Base-by-base conservation (phyloP, 2,888 invertebrate species). In the Cantharis flavilabris region DNA sequence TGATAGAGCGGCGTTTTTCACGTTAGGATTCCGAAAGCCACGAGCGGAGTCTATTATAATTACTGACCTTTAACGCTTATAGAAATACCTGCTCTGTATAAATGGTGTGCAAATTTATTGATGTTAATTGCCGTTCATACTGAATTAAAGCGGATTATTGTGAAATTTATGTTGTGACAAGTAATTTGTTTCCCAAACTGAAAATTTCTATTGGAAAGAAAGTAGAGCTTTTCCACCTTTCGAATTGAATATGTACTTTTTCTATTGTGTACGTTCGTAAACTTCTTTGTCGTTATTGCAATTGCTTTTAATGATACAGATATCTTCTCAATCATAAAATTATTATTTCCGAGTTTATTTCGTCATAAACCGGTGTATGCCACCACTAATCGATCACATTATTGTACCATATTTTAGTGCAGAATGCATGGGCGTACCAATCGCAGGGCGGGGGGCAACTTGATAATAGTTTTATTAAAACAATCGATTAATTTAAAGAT, bases 1-100 rank as follows among this genome's bases (percentile, higher is more conserved):
- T 85, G 83, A 85, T 84, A 85, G 85, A 82, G 83, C 83, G 80
- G 80, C 79, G 33, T 74, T 71, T 78, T 78, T 80, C 83, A 83
- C 82, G 83, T 82, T 77, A 80, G 77, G 80, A 75, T 74, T 79
- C 75, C 73, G 72, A 73, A 73, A 73, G 75, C 74, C 69, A 73
- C 72, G 78, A 82, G 82, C 82, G 82, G 83, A 77, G 76, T 73
- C 73, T 62, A 69, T 30, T 72, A 67, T 62, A n/a, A n/a, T 64
- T 23, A 18, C 62, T 18, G 13, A 20, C 71, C 64, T 62, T 49
- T 71, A 14, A 69, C 75, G 64, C 28, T 70, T 49, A 11, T 23
- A 62, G 62, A n/a, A 26, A n/a, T 14, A 16, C 14, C 65, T 77
- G 80, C 77, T 74, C 64, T 62, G 28, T 75, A 70, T 14, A 71